These are phyloP conservation scores for Neotoma lepida DNA, from an alignment of 2,113 vertebrate species.

Conservation along the genomic window DNA sequence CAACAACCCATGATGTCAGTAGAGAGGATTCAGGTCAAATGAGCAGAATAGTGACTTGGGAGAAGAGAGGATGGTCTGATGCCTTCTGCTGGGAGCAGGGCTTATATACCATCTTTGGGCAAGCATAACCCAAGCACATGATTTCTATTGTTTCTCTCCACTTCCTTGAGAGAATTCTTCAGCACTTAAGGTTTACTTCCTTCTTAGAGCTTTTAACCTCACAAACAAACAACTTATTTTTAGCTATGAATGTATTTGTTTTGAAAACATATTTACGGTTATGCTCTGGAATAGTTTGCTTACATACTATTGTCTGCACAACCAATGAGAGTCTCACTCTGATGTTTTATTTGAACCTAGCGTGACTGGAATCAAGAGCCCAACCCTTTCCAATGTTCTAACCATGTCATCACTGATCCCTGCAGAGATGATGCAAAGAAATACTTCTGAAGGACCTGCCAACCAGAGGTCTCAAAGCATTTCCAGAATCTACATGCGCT, in stretches of 20 bases:
- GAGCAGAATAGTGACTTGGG: not conserved
- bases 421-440: not conserved
- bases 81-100: not conserved
- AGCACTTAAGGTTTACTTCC: conserved; percentile 12
- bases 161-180: not conserved
- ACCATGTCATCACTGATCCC: not conserved
- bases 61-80: not conserved
- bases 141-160: not conserved
- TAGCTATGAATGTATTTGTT: not conserved
- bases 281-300: not conserved
- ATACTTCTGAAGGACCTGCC: not conserved
- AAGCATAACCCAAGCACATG: not conserved
- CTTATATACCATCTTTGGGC: not conserved
- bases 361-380: not conserved
- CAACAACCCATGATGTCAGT: not conserved
- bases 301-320: not conserved
- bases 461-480: not conserved
- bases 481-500: not conserved
- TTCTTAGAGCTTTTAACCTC: not conserved
- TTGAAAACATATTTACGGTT: not conserved
- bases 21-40: not conserved
- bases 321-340: not conserved
- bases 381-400: not conserved
- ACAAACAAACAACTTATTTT: not conserved
- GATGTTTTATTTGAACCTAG: not conserved